These are phyloP conservation scores for Clusia tigrina DNA, from an alignment of 2,888 invertebrate genomes.

Conservation along the genomic window DNA sequence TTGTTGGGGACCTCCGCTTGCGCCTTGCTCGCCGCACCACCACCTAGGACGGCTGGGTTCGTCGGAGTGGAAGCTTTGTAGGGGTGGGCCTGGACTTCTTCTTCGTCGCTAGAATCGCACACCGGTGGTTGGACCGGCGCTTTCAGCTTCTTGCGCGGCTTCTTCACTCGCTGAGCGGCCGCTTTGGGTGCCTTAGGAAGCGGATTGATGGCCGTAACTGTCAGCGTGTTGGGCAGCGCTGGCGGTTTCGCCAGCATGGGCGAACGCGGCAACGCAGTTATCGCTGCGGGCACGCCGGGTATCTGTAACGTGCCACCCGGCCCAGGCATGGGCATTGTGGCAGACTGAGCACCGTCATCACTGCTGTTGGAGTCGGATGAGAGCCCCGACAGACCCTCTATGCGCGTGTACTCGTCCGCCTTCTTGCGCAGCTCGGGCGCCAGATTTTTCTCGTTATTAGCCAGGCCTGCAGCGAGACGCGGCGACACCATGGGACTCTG, in stretches of 20 bases:
- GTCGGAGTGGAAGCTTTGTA: slow-evolving; percentile 16
- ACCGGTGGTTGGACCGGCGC: slow-evolving; percentile 22
- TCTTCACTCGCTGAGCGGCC: slow-evolving; percentile 43
- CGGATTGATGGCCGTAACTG: slow-evolving; percentile 50
- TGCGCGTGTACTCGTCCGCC: slow-evolving; percentile 37
- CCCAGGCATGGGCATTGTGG: slow-evolving; percentile 43
- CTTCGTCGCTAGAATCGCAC: slow-evolving; percentile 56
- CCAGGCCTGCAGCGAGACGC: neutral
- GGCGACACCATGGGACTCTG: slow-evolving; percentile 33
- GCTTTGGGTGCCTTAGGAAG: slow-evolving; percentile 46
- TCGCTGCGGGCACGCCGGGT: slow-evolving; percentile 57
- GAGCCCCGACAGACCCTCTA: slow-evolving; percentile 43
- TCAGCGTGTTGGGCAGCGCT: slow-evolving; percentile 46
- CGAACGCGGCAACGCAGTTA: slow-evolving; percentile 47
- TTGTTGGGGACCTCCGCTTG: slow-evolving; percentile 21
- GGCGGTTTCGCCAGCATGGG: slow-evolving; percentile 22
- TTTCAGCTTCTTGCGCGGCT: slow-evolving; percentile 51
- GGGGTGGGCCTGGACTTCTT: no score
- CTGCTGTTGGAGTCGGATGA: slow-evolving; percentile 53
- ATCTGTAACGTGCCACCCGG: slow-evolving; percentile 54
- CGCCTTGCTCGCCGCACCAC: neutral
- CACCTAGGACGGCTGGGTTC: slow-evolving; percentile 18
- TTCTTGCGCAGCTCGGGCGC: slow-evolving; percentile 40
- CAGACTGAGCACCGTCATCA: slow-evolving; percentile 36
- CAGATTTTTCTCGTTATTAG: slow-evolving; percentile 37